These are phyloP conservation scores for Acanthoscelides obtectus DNA, from an alignment of 2,888 invertebrate species.

Conservation along the genomic window DNA sequence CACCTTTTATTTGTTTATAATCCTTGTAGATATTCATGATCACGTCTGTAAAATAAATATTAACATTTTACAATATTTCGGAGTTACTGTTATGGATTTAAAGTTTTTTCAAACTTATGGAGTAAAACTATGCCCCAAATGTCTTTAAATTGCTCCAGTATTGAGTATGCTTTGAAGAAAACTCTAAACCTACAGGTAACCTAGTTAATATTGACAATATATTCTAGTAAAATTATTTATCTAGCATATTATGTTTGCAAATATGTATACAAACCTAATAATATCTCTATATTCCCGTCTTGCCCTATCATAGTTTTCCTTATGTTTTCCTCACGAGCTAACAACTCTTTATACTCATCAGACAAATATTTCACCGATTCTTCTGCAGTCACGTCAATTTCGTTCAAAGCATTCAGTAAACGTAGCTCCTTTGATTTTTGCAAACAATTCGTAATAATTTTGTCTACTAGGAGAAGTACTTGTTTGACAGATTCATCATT, in stretches of 20 bases:
- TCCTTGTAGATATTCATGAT: constrained; percentile 65
- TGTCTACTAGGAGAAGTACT: constrained; percentile 59
- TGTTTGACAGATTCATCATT: constrained; percentile 61
- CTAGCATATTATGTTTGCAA: too few species aligned
- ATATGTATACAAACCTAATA: constrained; percentile 57
- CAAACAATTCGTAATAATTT: constrained; percentile 57
- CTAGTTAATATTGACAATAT: not conserved
- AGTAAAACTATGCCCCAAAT: too few species aligned
- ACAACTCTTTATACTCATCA: constrained; percentile 56
- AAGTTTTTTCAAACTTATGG: too few species aligned
- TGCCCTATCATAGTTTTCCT: constrained; percentile 52
- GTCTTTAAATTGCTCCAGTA: too few species aligned
- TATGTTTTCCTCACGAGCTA: constrained; percentile 52
- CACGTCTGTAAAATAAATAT: constrained; percentile 50
- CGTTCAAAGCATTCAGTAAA: constrained; percentile 53
- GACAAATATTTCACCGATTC: constrained; percentile 49
- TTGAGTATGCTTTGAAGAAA: too few species aligned
- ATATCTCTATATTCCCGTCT: constrained; percentile 58
- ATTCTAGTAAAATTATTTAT: not conserved
- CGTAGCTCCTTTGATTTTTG: constrained; percentile 53
- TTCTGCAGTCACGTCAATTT: constrained; percentile 59
- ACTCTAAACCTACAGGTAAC: too few species aligned
- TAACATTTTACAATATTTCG: not conserved
- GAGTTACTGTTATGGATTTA: too few species aligned
- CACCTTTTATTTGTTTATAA: constrained; percentile 65